Evolutionary conservation across 1,140 invertebrate genomes (phyloP), one percentile per base, ranked within the genome.

Genomic region (Heliconius melpomene): DNA sequence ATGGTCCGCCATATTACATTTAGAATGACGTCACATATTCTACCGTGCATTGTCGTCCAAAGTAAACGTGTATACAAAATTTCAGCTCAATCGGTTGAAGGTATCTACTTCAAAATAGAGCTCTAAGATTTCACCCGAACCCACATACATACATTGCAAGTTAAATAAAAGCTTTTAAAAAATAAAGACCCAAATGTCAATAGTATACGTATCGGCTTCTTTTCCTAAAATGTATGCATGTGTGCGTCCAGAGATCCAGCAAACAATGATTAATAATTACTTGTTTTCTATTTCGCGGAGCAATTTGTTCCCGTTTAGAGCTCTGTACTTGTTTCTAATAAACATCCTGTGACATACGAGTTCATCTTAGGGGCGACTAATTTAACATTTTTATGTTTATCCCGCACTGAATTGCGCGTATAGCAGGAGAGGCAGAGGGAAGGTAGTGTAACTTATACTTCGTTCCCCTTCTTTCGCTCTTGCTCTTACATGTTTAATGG

Each of bases 271-370:
- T 57, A 57, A 57, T 57, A 57, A 23, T 18, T 6, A 54, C 54
- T 57, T n/a, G 54, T 57, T 57, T 57, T 57, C 54, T 57, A 57
- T 57, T 57, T 57, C 18, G 54, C 52, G 20, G 52, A 57, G n/a
- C n/a, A 23, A n/a, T 57, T 23, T 57, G 54, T 57, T 57, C 20
- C 2, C n/a, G 54, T 57, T 57, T n/a, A 57, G 18, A 57, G 54
- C n/a, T 57, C 18, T n/a, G 8, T n/a, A n/a, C 54, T 57, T 20
- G 7, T 57, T n/a, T 57, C 54, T 9, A 57, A 57, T 2, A 57
- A n/a, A 57, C 18, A 57, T 57, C 8, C 6, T 9, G 7, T 57
- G n/a, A 57, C 7, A 57, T n/a, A 20, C 13, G 50, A 52, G 50
- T 16, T 52, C 18, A 52, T 18, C 20, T 20, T 52, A 13, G 50